Conservation (phyloP, 2,797 vertebrate species). For the Huso huso region DNA sequence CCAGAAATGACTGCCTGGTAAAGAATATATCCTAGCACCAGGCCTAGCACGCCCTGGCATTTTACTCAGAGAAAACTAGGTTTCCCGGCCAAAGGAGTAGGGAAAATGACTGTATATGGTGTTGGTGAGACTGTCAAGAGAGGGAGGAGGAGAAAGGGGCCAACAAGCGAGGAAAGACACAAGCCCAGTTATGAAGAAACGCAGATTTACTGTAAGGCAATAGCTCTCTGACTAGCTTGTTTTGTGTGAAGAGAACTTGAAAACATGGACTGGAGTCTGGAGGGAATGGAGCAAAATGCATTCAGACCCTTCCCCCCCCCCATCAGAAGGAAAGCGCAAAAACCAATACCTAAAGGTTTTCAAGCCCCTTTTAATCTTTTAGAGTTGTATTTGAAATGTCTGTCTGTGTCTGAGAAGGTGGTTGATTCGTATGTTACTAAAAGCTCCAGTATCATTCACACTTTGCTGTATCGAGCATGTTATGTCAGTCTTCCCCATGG, state of each 20-base stretch:
- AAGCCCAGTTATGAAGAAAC: conserved; percentile 73
- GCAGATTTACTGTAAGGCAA: conserved; percentile 73
- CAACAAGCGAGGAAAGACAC: conserved; percentile 56
- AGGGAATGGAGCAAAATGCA: conserved; percentile 29
- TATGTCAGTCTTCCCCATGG: too few relatives aligned
- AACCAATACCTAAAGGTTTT: not conserved
- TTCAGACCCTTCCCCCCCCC: conserved; percentile 22
- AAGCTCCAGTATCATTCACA: too few relatives aligned
- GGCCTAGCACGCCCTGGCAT: too few relatives aligned
- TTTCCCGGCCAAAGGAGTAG: not conserved
- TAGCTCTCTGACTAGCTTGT: conserved; percentile 65
- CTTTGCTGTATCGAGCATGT: too few relatives aligned
- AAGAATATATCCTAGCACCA: too few relatives aligned
- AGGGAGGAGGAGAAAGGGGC: conserved; percentile 20
- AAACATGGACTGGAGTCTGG: conserved; percentile 43
- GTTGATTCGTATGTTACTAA: conserved; percentile 18
- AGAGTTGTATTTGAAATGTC: conserved; percentile 1
- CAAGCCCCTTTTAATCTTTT: conserved; percentile 6
- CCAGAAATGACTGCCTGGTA: not conserved
- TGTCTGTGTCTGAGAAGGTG: not conserved
- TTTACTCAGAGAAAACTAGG: not conserved
- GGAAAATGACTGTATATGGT: conserved; percentile 13
- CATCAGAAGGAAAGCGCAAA: conserved; percentile 31
- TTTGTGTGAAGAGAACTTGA: conserved; percentile 28
- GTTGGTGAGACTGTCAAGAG: conserved; percentile 23